Base-by-base conservation (phyloP, 2,888 invertebrate species). In the Sepiola atlantica region DNA sequence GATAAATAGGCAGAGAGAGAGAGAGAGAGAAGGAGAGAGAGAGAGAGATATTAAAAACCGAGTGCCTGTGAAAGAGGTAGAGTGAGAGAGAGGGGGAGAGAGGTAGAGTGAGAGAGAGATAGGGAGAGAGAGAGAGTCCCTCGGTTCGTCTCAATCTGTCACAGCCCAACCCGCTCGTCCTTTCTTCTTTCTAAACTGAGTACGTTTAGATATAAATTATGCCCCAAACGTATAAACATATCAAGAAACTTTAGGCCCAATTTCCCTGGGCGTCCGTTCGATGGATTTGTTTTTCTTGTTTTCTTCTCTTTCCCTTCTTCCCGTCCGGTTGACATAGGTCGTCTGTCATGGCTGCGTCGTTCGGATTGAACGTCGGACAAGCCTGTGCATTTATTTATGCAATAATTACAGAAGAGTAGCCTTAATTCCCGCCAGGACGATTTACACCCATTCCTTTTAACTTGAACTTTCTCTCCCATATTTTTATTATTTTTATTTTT, bases 381-480 rank as follows among this genome's bases (percentile, higher is more conserved):
- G 77, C 77, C 77, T n/a, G 77, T 77, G 77, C n/a, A 77, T 77
- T 77, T 77, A 77, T 77, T 77, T 77, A 77, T 77, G 77, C 77
- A 77, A 77, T 77, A 77, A 77, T 77, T 77, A 77, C 77, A n/a
- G n/a, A 77, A 77, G 77, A 77, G 77, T 16, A 77, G 18, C 77
- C n/a, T 77, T 32, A 77, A 77, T 77, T 77, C 77, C 77, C 77
- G n/a, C n/a, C n/a, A 77, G 77, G n/a, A 77, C 77, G 77, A 77
- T 77, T 77, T 77, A 77, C 77, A 77, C 77, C 77, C 77, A 18
- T 77, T n/a, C 77, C 77, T 77, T 77, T 77, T 77, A 77, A 77
- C 77, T 77, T n/a, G 28, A 61, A 21, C 61, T 61, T 61, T 28
- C 61, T 61, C 24, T n/a, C n/a, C n/a, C 45, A 45, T 45, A 45